Conservation (phyloP, 64 coral and sea anemone genomes). For the Dendrophyllia cribrosa region DNA sequence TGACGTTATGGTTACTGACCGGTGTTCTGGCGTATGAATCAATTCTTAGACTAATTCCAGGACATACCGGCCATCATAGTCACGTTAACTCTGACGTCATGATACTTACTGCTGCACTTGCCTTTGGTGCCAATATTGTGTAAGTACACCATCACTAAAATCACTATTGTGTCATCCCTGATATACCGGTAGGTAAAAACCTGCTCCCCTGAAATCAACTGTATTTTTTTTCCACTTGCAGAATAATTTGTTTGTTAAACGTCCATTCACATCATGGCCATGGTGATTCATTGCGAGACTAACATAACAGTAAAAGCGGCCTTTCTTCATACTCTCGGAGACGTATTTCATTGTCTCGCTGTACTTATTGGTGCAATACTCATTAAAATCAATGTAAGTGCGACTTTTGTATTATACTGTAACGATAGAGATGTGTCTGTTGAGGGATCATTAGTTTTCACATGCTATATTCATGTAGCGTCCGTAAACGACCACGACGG, state of each 20-base stretch:
- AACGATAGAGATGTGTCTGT: too few relatives aligned
- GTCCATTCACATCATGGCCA: conserved; percentile 60
- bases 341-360: conserved; percentile 78
- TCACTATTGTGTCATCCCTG: too few relatives aligned
- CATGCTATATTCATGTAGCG: too few relatives aligned
- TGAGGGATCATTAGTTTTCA: too few relatives aligned
- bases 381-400: conserved; percentile 90
- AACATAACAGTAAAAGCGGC: conserved; percentile 88
- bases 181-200: too few relatives aligned
- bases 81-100: conserved; percentile 89
- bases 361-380: conserved; percentile 78
- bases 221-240: neutral
- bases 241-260: conserved; percentile 44
- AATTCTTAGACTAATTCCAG: conserved; percentile 74
- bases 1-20: conserved; percentile 85
- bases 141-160: conserved; percentile 39
- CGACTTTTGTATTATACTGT: too few relatives aligned
- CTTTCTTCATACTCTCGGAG: conserved; percentile 83
- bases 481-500: too few relatives aligned
- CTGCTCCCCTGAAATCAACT: neutral
- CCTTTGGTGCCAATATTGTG: conserved; percentile 81
- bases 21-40: conserved; percentile 91
- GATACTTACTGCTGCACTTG: conserved; percentile 83
- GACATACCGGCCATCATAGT: conserved; percentile 53
- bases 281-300: conserved; percentile 33